These are phyloP conservation scores for Neosilurus hyrtlii DNA, from an alignment of 2,797 vertebrate genomes.

Conservation along the genomic window DNA sequence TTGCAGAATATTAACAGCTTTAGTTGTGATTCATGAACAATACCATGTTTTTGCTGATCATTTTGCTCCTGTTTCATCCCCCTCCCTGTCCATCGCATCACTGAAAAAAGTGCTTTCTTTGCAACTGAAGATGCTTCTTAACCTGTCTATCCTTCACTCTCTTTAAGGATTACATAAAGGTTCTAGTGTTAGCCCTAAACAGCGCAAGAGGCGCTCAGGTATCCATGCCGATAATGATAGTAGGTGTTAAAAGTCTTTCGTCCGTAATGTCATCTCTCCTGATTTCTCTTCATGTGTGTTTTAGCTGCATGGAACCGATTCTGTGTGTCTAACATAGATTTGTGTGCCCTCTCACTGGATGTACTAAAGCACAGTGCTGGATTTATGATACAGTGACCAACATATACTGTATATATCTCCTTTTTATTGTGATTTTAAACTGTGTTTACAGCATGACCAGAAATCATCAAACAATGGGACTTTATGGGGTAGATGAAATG, in stretches of 20 bases:
- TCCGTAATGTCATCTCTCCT: constrained; percentile 51
- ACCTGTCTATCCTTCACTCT: constrained; percentile 76
- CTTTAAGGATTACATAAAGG: constrained; percentile 80
- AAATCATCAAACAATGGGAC: background rate
- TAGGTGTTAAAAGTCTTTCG: constrained; percentile 49
- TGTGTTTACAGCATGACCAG: background rate
- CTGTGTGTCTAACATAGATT: constrained; percentile 69
- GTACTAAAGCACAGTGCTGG: constrained; percentile 34
- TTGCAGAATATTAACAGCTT: background rate
- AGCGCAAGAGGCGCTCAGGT: constrained; percentile 83
- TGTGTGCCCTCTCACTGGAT: constrained; percentile 68
- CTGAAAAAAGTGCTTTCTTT: constrained; percentile 22
- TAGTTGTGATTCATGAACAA: background rate
- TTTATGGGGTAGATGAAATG: background rate
- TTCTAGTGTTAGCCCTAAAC: constrained; percentile 83
- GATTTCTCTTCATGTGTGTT: constrained; percentile 61
- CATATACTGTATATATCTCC: background rate
- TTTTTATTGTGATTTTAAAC: background rate
- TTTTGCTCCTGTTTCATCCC: constrained; percentile 26
- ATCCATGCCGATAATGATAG: constrained; percentile 58
- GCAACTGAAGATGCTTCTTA: constrained; percentile 62
- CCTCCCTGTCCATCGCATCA: constrained; percentile 7
- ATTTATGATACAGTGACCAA: constrained; percentile 6
- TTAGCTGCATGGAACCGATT: constrained; percentile 70
- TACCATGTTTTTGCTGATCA: constrained; percentile 16